A percentile compares a stretch with the other conserved stretches of the same genome.
Conservation (phyloP, 2,797 vertebrate genomes). For the Tapirus indicus region DNA sequence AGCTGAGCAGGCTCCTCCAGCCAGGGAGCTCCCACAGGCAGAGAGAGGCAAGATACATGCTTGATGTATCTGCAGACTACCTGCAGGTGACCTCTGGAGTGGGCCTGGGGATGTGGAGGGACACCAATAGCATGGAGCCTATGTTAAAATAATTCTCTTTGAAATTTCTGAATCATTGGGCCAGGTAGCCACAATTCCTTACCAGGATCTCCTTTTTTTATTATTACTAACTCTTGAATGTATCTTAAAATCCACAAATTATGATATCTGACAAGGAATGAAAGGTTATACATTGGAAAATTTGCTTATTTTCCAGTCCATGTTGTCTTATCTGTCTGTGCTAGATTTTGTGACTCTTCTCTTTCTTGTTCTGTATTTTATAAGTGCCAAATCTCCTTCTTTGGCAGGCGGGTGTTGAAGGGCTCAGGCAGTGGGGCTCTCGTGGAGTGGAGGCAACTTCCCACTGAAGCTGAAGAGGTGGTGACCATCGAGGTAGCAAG, state of each 20-base stretch:
- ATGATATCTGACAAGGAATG: background rate
- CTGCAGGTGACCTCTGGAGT: background rate
- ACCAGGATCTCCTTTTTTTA: background rate
- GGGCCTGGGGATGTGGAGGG: background rate
- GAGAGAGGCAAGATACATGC: background rate
- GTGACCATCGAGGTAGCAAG: background rate
- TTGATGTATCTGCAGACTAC: background rate
- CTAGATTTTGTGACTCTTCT: background rate
- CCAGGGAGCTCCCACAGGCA: background rate
- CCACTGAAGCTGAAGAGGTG: background rate
- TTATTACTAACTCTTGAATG: background rate
- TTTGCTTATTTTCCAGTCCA: background rate
- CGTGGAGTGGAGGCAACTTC: background rate
- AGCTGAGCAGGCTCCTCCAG: background rate
- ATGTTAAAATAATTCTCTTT: background rate
- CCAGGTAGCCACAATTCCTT: background rate
- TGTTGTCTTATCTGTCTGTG: background rate
- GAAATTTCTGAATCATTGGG: background rate
- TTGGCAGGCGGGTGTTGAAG: background rate
- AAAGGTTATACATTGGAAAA: background rate
- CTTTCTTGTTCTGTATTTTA: background rate
- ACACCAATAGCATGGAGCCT: background rate
- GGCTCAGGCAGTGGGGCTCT: background rate
- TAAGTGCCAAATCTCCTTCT: background rate
- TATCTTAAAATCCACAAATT: background rate